Base-by-base conservation (phyloP, 2,113 vertebrate genomes). In the Nyctibius bracteatus region DNA sequence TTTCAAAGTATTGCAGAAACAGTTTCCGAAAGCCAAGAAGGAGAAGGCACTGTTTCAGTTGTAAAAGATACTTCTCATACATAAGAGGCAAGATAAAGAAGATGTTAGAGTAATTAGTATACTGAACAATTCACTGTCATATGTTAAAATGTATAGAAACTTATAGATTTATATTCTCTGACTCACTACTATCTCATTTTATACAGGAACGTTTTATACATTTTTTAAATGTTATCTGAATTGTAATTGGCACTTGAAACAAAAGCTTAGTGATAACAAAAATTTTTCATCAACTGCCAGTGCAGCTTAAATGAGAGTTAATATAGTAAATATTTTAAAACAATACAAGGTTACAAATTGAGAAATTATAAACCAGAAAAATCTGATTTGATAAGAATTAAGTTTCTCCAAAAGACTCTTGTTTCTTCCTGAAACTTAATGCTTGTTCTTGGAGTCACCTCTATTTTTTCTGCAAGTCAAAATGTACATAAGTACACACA, bases 1-100 rank as follows among this genome's bases (percentile, higher is more conserved):
- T 94, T 84, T 90, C 86, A 58, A 97, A 86, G 67, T 92, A 52
- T 33, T 86, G 39, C 37, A 73, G 84, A 92, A 84, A 33, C 10
- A 55, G 33, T 57, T 88, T 75, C 66, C 84, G 84, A 94, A 96
- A 73, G 12, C 57, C 70, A 70, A 58, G 31, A 13, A 86, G 89
- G 25, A 94, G 46, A 88, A 81, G 33, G n/a, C 39, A 63, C 20
- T 66, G 33, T 79, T 96, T 85, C 67, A 81, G 22, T 63, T 71
- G 47, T 46, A 70, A 74, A 67, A 87, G 62, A 52, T 44, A 71
- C 20, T 84, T 57, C 41, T 72, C 46, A 93, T 14, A 33, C 12
- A 18, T 28, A 65, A 88, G 24, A 59, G 55, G 24, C 14, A 55
- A 88, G 72, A 93, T 55, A 81, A 95, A 79, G 52, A 92, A 41